Evolutionary conservation across 2,797 vertebrate species (phyloP).

Genomic region (Anniella stebbinsi): DNA sequence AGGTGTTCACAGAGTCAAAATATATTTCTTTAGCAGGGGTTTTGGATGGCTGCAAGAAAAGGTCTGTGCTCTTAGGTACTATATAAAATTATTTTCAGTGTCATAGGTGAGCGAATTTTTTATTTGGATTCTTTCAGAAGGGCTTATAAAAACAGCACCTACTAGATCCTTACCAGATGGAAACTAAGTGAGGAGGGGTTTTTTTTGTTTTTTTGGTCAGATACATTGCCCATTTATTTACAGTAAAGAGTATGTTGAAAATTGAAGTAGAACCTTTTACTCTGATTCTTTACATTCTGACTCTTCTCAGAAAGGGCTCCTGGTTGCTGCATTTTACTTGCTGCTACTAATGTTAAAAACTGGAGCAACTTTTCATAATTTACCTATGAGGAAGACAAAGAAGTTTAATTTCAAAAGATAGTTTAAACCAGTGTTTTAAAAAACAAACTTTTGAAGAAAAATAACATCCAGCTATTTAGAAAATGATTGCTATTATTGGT

Average conservation of each 20-base stretch:
- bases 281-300: constrained; percentile 51
- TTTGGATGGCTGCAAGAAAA: constrained; percentile 54
- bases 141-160: constrained; percentile 64
- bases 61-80: constrained; percentile 47
- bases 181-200: constrained; percentile 62
- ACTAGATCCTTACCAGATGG: constrained; percentile 67
- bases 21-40: constrained; percentile 51
- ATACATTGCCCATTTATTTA: constrained; percentile 72
- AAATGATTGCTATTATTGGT: neutral
- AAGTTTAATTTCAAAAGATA: constrained; percentile 18
- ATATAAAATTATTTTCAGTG: constrained; percentile 33
- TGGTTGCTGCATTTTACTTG: constrained; percentile 45
- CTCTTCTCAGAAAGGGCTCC: constrained; percentile 28
- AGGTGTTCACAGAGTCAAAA: constrained; percentile 62
- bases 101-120: constrained; percentile 45
- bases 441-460: neutral
- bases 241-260: constrained; percentile 61
- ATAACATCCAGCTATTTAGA: neutral
- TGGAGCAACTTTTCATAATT: constrained; percentile 61
- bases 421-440: neutral
- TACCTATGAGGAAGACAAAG: constrained; percentile 66
- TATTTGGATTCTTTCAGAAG: constrained; percentile 53
- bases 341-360: constrained; percentile 67
- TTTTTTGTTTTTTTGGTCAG: constrained; percentile 49
- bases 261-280: constrained; percentile 62